These are phyloP conservation scores for Apistogramma diplotaenia DNA, from an alignment of 2,113 vertebrate genomes.

Conservation along the genomic window DNA sequence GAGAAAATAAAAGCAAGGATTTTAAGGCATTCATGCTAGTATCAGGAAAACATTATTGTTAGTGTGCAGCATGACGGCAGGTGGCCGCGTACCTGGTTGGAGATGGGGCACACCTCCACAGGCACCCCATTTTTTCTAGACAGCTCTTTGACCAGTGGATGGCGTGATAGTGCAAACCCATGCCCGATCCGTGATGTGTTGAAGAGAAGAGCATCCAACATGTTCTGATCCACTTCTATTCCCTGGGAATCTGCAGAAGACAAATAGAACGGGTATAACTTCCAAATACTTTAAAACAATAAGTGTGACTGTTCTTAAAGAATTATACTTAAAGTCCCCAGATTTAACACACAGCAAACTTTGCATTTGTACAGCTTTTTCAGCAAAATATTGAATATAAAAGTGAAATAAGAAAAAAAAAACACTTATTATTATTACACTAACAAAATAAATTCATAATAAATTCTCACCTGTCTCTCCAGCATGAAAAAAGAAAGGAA, in stretches of 20 bases:
- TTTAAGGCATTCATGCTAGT: neutral
- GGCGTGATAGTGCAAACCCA: constrained; percentile 84
- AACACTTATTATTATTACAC: neutral
- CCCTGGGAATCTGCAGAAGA: constrained; percentile 80
- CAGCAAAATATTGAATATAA: neutral
- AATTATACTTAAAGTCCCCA: neutral
- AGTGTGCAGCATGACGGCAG: neutral
- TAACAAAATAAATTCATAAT: neutral
- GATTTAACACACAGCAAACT: fast-evolving
- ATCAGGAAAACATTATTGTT: neutral
- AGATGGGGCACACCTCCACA: constrained; percentile 90
- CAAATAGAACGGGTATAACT: neutral
- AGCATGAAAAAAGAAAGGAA: constrained; percentile 92
- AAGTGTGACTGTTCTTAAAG: neutral
- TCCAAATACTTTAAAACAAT: neutral
- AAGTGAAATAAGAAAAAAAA: neutral
- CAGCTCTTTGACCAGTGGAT: constrained; percentile 78
- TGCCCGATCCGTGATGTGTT: constrained; percentile 90
- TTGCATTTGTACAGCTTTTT: neutral
- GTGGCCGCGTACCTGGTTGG: constrained; percentile 84
- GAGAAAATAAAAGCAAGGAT: neutral
- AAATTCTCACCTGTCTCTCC: constrained; percentile 86
- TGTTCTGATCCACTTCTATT: constrained; percentile 82
- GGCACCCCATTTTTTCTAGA: constrained; percentile 81
- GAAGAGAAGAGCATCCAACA: constrained; percentile 86